Percentiles rank a stretch among this genome's conserved stretches.
Conservation (phyloP, 2,113 vertebrate species). For the Xenopus tropicalis region DNA sequence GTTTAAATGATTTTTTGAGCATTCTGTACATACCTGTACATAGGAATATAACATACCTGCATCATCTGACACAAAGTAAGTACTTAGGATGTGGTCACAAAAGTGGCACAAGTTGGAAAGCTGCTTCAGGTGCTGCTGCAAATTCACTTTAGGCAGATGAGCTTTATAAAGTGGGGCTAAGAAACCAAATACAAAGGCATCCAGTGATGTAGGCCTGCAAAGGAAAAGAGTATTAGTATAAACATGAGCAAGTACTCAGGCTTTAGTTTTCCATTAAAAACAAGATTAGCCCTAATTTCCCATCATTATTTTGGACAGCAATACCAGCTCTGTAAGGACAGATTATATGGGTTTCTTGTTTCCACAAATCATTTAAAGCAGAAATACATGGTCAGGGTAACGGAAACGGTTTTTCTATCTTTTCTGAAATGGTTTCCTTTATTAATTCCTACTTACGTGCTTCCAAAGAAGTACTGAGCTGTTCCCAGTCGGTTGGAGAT, state of each 20-base stretch:
- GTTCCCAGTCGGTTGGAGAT: slow-evolving; percentile 88
- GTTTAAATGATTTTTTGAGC: no score
- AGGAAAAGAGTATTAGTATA: neutral
- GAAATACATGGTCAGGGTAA: no score
- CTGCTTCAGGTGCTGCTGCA: slow-evolving; percentile 89
- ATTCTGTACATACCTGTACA: no score
- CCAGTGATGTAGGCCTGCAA: slow-evolving; percentile 86
- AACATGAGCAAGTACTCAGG: neutral
- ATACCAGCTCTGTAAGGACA: no score
- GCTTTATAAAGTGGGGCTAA: slow-evolving; percentile 89
- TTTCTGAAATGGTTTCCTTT: slow-evolving; percentile 4
- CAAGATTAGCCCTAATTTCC: no score
- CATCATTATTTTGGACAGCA: no score
- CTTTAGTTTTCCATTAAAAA: no score
- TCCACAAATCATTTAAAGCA: no score
- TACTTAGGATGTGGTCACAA: slow-evolving; percentile 83
- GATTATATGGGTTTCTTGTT: no score
- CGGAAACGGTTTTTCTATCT: no score
- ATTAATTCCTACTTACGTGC: slow-evolving; percentile 70
- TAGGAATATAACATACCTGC: slow-evolving; percentile 63
- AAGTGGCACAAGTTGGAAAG: slow-evolving; percentile 86
- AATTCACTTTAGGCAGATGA: slow-evolving; percentile 77
- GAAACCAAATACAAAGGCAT: slow-evolving; percentile 94
- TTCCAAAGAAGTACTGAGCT: slow-evolving; percentile 90
- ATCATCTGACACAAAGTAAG: slow-evolving; percentile 75